A percentile compares a stretch with the other conserved stretches of the same genome.
Conservation (phyloP, 2,888 invertebrate genomes). For the Encarsia formosa region DNA sequence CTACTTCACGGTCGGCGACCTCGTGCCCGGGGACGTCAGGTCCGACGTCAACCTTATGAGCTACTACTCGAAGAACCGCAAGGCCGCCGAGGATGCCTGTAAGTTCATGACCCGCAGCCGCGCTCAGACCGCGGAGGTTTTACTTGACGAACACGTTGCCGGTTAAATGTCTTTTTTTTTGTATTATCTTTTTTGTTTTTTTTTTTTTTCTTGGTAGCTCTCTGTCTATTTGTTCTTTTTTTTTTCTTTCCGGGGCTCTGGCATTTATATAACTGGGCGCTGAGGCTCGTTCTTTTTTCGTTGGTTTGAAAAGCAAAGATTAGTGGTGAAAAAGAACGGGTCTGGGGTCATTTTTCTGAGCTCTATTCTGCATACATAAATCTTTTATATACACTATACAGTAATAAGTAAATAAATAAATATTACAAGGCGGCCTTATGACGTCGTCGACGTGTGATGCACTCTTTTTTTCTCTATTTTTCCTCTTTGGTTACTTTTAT, state of each 20-base stretch:
- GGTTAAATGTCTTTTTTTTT: neutral
- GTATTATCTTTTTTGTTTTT: neutral
- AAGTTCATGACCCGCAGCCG: slow-evolving; percentile 36
- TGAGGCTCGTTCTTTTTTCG: too few relatives aligned
- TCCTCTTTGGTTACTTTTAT: too few relatives aligned
- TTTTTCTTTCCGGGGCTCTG: slow-evolving; percentile 13
- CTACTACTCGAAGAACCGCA: slow-evolving; percentile 79
- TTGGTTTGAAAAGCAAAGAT: too few relatives aligned
- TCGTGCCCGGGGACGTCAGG: slow-evolving; percentile 63
- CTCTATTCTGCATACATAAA: too few relatives aligned
- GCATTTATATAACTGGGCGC: too few relatives aligned
- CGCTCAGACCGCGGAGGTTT: neutral
- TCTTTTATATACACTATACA: too few relatives aligned
- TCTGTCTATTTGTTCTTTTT: too few relatives aligned
- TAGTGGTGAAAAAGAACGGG: too few relatives aligned
- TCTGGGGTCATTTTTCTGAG: too few relatives aligned
- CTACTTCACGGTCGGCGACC: slow-evolving; percentile 64
- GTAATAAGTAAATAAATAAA: too few relatives aligned
- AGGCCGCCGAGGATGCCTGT: slow-evolving; percentile 58
- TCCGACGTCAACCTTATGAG: slow-evolving; percentile 83
- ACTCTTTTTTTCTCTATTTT: slow-evolving; percentile 38
- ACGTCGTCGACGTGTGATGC: slow-evolving; percentile 41
- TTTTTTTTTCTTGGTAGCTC: neutral
- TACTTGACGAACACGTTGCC: neutral
- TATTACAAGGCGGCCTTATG: slow-evolving; percentile 36